Percentiles rank a stretch among this genome's conserved stretches.
Conservation (phyloP, 2,797 vertebrate genomes). For the Chlorospingus flavigularis region DNA sequence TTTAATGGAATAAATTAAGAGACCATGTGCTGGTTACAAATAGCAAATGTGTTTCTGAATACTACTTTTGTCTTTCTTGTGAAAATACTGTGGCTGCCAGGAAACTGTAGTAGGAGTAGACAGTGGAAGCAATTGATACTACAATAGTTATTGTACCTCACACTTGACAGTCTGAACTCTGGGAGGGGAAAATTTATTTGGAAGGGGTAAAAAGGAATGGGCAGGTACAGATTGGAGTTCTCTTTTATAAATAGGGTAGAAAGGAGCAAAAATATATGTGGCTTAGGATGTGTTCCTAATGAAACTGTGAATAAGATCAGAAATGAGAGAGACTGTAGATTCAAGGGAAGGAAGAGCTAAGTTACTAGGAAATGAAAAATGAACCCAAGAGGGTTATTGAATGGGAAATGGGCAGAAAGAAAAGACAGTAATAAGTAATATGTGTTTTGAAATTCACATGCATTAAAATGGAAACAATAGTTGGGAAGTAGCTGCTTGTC, state of each 20-base stretch:
- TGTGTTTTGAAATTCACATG: background rate
- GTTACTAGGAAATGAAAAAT: background rate
- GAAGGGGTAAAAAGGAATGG: background rate
- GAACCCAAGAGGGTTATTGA: background rate
- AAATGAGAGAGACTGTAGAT: background rate
- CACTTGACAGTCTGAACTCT: background rate
- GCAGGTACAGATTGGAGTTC: background rate
- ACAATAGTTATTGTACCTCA: background rate
- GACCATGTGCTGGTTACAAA: background rate
- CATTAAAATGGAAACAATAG: background rate
- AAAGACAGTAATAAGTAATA: background rate
- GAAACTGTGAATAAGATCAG: background rate
- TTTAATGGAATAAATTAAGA: background rate
- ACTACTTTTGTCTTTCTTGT: background rate
- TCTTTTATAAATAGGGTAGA: background rate
- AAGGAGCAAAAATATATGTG: background rate
- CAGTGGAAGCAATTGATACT: background rate
- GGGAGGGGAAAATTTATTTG: background rate
- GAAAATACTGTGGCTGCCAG: background rate
- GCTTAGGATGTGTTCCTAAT: background rate
- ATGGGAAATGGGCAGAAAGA: background rate
- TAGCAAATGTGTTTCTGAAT: constrained; percentile 1
- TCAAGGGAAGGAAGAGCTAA: background rate
- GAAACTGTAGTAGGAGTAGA: background rate
- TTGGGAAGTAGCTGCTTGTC: background rate